Evolutionary conservation across 2,797 vertebrate genomes (phyloP).

Genomic region (Arrhamphus sclerolepis): DNA sequence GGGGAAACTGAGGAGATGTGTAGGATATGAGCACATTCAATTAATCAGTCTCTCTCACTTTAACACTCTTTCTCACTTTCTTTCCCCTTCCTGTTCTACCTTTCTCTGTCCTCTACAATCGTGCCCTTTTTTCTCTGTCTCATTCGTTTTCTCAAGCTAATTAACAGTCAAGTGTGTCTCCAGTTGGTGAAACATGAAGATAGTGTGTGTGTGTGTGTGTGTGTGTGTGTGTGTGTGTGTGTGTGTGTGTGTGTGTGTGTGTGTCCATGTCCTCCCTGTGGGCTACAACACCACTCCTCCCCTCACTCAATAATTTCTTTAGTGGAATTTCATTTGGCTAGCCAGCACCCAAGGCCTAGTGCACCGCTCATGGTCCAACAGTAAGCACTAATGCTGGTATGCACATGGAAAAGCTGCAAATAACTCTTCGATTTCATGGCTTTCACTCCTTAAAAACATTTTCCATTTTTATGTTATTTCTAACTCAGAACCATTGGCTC

Average conservation of each 20-base stretch:
- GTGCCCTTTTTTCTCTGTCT: slow-evolving; percentile 56
- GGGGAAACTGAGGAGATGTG: slow-evolving; percentile 63
- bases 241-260: no score
- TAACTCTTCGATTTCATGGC: slow-evolving; percentile 16
- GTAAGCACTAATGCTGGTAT: slow-evolving; percentile 36
- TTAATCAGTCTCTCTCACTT: slow-evolving; percentile 74
- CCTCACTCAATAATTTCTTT: slow-evolving; percentile 72
- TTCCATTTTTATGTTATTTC: no score
- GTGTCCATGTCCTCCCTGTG: slow-evolving; percentile 46
- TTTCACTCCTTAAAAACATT: no score
- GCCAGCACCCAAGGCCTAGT: slow-evolving; percentile 64
- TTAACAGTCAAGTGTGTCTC: slow-evolving; percentile 78
- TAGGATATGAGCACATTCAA: slow-evolving; percentile 71
- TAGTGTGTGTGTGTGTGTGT: slow-evolving; percentile 31
- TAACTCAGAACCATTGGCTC: no score
- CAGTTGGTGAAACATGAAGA: slow-evolving; percentile 69
- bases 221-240: no score
- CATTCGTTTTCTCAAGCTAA: slow-evolving; percentile 70
- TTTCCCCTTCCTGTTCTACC: slow-evolving; percentile 17
- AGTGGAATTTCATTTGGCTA: slow-evolving; percentile 78
- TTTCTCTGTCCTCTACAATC: slow-evolving; percentile 38
- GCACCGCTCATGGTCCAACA: slow-evolving; percentile 45
- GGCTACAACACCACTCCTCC: slow-evolving; percentile 59
- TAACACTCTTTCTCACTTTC: slow-evolving; percentile 34
- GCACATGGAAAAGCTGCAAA: slow-evolving; percentile 15